phyloP scores from a whole-genome alignment of 2,888 invertebrate species.

The Ernsta delagoae region DNA sequence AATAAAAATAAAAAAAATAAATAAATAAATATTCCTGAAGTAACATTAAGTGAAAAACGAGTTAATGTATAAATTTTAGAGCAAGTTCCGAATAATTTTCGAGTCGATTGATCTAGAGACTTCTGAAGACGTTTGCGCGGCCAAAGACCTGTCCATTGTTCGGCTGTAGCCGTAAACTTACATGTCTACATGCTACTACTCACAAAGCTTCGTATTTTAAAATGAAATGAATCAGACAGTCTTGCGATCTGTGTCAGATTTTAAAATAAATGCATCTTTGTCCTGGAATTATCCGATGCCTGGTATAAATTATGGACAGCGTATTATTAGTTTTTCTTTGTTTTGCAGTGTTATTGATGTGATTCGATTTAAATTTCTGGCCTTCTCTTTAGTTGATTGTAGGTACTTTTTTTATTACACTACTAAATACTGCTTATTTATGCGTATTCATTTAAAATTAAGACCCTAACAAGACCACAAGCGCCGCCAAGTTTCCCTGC shows the following conservation, averaged over 20 bases:
- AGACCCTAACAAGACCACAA: too few species aligned
- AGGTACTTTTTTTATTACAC: too few species aligned
- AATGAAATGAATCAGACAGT: background rate
- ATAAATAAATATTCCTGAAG: background rate
- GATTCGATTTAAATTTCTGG: too few species aligned
- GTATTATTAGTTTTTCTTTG: background rate
- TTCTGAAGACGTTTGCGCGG: background rate
- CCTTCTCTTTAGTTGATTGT: too few species aligned
- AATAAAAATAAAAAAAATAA: too few species aligned
- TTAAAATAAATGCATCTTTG: background rate
- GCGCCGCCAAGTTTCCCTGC: too few species aligned
- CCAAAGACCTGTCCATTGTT: constrained; percentile 6
- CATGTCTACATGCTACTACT: background rate
- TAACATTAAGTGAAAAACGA: background rate
- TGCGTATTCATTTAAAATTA: too few species aligned
- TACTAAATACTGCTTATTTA: too few species aligned
- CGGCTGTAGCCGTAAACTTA: background rate
- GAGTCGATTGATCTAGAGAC: background rate
- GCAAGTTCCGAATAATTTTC: background rate
- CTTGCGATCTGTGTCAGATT: background rate
- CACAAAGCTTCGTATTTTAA: background rate
- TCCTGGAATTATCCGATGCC: background rate
- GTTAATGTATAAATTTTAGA: background rate
- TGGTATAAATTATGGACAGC: background rate
- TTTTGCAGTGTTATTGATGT: too few species aligned